Conservation (phyloP, 2,797 vertebrate species). For the Nannoperca australis region DNA sequence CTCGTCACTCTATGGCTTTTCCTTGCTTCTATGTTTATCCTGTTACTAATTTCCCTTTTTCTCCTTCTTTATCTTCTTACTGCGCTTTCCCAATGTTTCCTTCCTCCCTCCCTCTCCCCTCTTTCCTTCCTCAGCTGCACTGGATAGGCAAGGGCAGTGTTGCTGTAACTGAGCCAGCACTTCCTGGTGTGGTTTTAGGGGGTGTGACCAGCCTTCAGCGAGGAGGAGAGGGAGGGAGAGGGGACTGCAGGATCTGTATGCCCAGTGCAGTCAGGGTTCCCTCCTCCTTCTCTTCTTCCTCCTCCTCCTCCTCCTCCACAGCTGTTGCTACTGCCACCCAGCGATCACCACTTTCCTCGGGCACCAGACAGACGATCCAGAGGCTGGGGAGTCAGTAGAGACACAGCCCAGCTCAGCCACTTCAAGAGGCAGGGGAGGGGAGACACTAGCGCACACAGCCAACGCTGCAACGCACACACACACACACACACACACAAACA, state of each 20-base stretch:
- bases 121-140: constrained; percentile 56
- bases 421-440: constrained; percentile 79
- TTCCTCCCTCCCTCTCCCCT: constrained; percentile 47
- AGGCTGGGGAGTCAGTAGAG: constrained; percentile 72
- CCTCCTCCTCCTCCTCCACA: constrained; percentile 69
- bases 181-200: constrained; percentile 84
- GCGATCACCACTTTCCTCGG: constrained; percentile 71
- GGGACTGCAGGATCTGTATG: constrained; percentile 80
- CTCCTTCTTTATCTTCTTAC: constrained; percentile 28
- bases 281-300: constrained; percentile 55
- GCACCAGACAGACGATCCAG: constrained; percentile 80
- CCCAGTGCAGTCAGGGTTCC: constrained; percentile 69
- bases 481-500: constrained; percentile 59
- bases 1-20: constrained; percentile 19
- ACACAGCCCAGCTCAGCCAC: constrained; percentile 69
- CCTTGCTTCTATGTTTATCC: constrained; percentile 36
- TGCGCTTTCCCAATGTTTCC: constrained; percentile 44
- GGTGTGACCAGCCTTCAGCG: constrained; percentile 70
- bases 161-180: constrained; percentile 79
- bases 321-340: constrained; percentile 83
- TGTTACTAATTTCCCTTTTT: constrained; percentile 43
- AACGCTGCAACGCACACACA: constrained; percentile 71
- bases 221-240: constrained; percentile 64
- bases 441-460: constrained; percentile 78
- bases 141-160: constrained; percentile 68